Conservation (phyloP, 2,797 vertebrate genomes). For the Hemibagrus guttatus region DNA sequence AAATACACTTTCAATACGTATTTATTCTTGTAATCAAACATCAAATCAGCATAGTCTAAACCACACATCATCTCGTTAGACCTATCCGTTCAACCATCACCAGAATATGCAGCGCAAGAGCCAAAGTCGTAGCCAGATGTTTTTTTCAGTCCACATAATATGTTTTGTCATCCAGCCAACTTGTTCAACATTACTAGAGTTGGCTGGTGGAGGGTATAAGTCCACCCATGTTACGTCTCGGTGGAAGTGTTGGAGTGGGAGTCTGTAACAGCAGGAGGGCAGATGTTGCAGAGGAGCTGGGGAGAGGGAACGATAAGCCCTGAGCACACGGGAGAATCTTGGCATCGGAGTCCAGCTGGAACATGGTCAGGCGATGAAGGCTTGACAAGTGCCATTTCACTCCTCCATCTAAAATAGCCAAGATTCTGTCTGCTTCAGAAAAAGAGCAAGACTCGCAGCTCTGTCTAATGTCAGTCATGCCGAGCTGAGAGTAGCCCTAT, state of each 20-base stretch:
- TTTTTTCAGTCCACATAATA: constrained; percentile 54
- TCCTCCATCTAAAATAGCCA: constrained; percentile 42
- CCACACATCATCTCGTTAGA: constrained; percentile 64
- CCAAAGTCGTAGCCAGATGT: constrained; percentile 26
- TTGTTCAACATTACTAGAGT: constrained; percentile 67
- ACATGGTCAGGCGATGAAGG: constrained; percentile 62
- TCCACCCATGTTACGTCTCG: constrained; percentile 10
- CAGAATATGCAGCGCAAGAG: constrained; percentile 45
- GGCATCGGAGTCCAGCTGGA: constrained; percentile 50
- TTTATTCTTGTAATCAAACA: constrained; percentile 53
- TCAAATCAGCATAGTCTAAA: constrained; percentile 56
- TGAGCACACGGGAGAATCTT: constrained; percentile 37
- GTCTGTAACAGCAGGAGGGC: constrained; percentile 38
- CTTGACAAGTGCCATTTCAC: constrained; percentile 66
- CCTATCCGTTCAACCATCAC: constrained; percentile 60
- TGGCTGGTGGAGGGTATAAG: constrained; percentile 60
- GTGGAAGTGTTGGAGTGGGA: constrained; percentile 21
- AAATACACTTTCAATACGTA: constrained; percentile 69
- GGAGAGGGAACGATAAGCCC: constrained; percentile 35
- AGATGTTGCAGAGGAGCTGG: constrained; percentile 48
- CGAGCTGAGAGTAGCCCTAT: not conserved
- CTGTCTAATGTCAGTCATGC: constrained; percentile 42
- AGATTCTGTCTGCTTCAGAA: constrained; percentile 35
- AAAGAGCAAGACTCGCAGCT: constrained; percentile 7
- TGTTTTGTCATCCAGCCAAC: constrained; percentile 62